Percentiles rank a stretch among this genome's conserved stretches.
phyloP scores from a whole-genome alignment of 2,797 vertebrate genomes.

The Hylomyscus alleni region DNA sequence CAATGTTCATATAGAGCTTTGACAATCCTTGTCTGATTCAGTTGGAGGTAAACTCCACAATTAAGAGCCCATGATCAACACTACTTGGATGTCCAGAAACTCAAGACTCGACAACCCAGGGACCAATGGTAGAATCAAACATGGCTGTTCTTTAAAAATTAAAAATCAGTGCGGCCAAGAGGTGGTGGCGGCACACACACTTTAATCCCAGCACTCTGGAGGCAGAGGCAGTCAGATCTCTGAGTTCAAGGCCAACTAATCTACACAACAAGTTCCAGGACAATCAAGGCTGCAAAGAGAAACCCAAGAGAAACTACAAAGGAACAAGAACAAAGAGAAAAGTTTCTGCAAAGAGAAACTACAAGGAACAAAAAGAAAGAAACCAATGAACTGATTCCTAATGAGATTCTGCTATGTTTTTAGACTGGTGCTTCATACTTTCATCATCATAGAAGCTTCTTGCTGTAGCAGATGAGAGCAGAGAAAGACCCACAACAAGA shows the following conservation, averaged over 20 bases:
- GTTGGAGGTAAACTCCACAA: not conserved
- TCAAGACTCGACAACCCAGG: not conserved
- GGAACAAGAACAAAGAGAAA: too few species aligned
- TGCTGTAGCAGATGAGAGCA: not conserved
- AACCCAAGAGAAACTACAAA: too few species aligned
- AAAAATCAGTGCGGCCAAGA: not conserved
- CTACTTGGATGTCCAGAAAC: not conserved
- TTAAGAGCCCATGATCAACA: not conserved
- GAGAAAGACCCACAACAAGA: not conserved
- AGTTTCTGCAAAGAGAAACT: too few species aligned
- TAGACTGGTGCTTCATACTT: not conserved
- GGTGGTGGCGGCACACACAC: not conserved
- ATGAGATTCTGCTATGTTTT: not conserved
- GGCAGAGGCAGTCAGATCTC: not conserved
- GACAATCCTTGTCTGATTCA: not conserved
- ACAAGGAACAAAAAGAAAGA: not conserved
- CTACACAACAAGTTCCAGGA: not conserved
- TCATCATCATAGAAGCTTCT: not conserved
- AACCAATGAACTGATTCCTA: not conserved
- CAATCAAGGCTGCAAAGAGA: not conserved
- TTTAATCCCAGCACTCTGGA: not conserved
- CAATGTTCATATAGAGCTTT: accelerated
- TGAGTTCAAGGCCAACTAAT: not conserved
- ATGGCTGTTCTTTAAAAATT: not conserved
- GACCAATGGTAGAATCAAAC: not conserved